Percentiles rank a stretch among this genome's conserved stretches.
Conservation (phyloP, 92 coral and sea anemone genomes). For the Siderastrea radians region DNA sequence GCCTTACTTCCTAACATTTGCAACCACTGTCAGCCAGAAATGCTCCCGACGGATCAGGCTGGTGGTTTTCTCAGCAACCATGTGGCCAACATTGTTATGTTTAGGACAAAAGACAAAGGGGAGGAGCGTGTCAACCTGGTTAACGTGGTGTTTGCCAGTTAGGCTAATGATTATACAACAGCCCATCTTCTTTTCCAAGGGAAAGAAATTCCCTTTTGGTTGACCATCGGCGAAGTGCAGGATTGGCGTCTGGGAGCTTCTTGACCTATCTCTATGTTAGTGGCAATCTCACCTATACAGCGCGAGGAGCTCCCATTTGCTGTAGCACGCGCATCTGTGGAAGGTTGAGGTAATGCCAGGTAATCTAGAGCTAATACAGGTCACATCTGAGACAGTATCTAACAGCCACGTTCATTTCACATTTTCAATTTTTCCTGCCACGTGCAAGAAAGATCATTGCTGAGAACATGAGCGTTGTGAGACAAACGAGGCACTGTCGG, state of each 20-base stretch:
- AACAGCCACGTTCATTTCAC: conserved; percentile 41
- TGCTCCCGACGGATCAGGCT: conserved; percentile 46
- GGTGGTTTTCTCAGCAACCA: conserved; percentile 56
- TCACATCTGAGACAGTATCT: conserved; percentile 62
- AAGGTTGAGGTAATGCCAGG: conserved; percentile 40
- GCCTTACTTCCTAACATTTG: conserved; percentile 39
- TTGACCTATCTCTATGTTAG: conserved; percentile 34
- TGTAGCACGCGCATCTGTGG: conserved; percentile 30
- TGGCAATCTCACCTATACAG: conserved; percentile 35
- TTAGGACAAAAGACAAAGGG: conserved; percentile 18
- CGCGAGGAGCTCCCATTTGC: conserved; percentile 29
- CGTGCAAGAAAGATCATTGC: conserved; percentile 38
- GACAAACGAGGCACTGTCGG: conserved; percentile 39
- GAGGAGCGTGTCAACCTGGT: conserved; percentile 16
- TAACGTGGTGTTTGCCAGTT: conserved; percentile 42
- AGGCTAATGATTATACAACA: conserved; percentile 1
- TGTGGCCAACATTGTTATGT: conserved; percentile 64
- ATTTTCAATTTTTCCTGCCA: conserved; percentile 20
- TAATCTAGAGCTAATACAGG: conserved; percentile 53
- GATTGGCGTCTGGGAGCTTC: conserved; percentile 13
- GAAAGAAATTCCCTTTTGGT: background rate
- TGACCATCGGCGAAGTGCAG: background rate
- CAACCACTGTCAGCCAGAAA: conserved; percentile 51
- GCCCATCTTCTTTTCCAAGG: background rate
- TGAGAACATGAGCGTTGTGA: conserved; percentile 53